phyloP scores from a whole-genome alignment of 2,113 vertebrate genomes.

The pig (Sus scrofa) region T2T-Sscrofa CM000826.6:146064001-146064500 shows the following conservation, averaged over 20 bases:
- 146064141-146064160: neutral
- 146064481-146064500: neutral
- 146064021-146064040: constrained; percentile 4
- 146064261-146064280: too few relatives aligned
- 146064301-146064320: too few relatives aligned
- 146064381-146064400: neutral
- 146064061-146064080: neutral
- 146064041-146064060: neutral
- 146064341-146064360: too few relatives aligned
- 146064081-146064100: neutral
- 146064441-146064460: neutral
- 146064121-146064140: neutral
- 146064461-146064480: accelerated
- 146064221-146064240: too few relatives aligned
- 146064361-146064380: too few relatives aligned
- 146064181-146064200: neutral
- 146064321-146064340: too few relatives aligned
- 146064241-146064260: too few relatives aligned
- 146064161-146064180: neutral
- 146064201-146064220: too few relatives aligned
- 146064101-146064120: neutral
- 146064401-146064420: neutral
- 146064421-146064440: neutral
- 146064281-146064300: too few relatives aligned
- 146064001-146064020: neutral